phyloP scores from a whole-genome alignment of 2,113 vertebrate genomes.

The Brachirus orientalis region DNA sequence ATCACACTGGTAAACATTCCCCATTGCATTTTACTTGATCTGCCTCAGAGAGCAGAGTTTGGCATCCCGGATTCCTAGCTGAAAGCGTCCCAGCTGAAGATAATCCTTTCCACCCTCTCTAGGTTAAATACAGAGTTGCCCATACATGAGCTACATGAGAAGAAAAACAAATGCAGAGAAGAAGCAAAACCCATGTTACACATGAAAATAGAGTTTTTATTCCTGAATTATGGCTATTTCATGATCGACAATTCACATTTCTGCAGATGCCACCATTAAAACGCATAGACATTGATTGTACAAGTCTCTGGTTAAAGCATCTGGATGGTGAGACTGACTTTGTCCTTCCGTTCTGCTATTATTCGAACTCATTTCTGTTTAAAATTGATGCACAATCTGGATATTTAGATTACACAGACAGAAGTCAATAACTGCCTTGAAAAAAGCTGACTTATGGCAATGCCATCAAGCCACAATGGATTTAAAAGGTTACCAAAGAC shows the following conservation, averaged over 20 bases:
- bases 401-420: conserved; percentile 13
- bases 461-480: conserved; percentile 37
- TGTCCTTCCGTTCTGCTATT: conserved; percentile 7
- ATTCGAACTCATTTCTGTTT: conserved; percentile 20
- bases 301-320: conserved; percentile 56
- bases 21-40: conserved; percentile 70
- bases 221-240: conserved; percentile 25
- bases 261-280: conserved; percentile 43
- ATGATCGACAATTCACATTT: conserved; percentile 36
- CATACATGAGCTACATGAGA: conserved; percentile 26
- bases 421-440: conserved; percentile 26
- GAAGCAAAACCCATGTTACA: too few relatives aligned
- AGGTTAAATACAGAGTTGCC: conserved; percentile 34
- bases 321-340: conserved; percentile 29
- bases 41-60: conserved; percentile 20
- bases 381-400: conserved; percentile 19
- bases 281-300: conserved; percentile 32
- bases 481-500: conserved; percentile 28
- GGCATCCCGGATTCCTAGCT: conserved; percentile 56
- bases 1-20: conserved; percentile 84
- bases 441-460: conserved; percentile 35
- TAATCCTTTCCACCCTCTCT: conserved; percentile 24
- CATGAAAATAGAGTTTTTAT: too few relatives aligned
- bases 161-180: conserved; percentile 27
- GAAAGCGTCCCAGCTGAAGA: conserved; percentile 24